Percentiles rank a stretch among this genome's conserved stretches.
These are phyloP conservation scores for Nezara viridula DNA, from an alignment of 2,888 invertebrate species.

Conservation along the genomic window DNA sequence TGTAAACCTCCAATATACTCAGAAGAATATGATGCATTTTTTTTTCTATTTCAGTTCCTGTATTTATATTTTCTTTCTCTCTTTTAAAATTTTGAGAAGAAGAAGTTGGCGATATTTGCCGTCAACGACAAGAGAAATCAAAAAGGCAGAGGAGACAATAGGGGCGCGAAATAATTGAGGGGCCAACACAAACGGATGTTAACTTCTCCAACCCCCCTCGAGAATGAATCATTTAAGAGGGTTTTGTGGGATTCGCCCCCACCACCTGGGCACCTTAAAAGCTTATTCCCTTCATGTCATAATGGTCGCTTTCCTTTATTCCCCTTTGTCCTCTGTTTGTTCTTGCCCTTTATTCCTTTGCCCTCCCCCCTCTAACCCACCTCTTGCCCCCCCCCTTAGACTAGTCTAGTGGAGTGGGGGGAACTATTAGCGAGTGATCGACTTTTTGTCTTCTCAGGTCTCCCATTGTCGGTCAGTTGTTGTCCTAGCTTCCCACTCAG, in stretches of 20 bases:
- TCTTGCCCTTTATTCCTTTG: background rate
- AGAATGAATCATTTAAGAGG: slow-evolving; percentile 33
- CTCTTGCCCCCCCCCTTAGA: no score
- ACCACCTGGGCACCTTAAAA: background rate
- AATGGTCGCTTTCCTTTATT: slow-evolving; percentile 23
- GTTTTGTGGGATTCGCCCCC: background rate
- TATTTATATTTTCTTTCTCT: background rate
- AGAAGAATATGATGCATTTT: no score
- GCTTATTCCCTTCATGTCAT: slow-evolving; percentile 25
- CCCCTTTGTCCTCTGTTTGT: slow-evolving; percentile 9
- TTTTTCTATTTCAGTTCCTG: no score
- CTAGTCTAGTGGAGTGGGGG: background rate
- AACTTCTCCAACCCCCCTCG: background rate
- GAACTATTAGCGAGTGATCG: slow-evolving; percentile 1
- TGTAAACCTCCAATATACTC: no score
- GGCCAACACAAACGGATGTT: slow-evolving; percentile 11
- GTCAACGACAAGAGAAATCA: background rate
- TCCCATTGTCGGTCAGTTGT: slow-evolving; percentile 20
- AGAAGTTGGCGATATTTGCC: background rate
- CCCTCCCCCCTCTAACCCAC: no score
- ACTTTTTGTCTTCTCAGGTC: background rate
- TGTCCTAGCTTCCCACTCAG: slow-evolving; percentile 8
- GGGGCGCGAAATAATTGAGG: background rate
- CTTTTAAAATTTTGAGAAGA: background rate
- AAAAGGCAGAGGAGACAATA: background rate